Conservation (phyloP, 2,888 invertebrate species). For the Brenthis hecate region DNA sequence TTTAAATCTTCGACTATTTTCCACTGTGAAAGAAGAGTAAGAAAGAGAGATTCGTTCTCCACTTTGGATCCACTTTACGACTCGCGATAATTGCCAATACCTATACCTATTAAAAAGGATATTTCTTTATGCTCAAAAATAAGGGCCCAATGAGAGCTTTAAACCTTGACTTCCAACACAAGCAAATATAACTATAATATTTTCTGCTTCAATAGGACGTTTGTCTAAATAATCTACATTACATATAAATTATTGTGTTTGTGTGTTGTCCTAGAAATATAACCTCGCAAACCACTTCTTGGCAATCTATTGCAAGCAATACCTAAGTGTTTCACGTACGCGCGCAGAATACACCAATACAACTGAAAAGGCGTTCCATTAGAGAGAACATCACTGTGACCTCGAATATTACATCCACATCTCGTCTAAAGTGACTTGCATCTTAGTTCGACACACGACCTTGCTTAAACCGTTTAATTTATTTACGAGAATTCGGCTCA, state of each 20-base stretch:
- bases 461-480: conserved; percentile 24
- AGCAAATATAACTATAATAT: no score
- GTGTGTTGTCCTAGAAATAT: conserved; percentile 41
- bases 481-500: neutral
- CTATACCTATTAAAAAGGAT: no score
- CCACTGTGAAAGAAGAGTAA: no score
- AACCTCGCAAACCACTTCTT: conserved; percentile 42
- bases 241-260: neutral
- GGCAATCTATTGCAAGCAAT: conserved; percentile 57
- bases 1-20: no score
- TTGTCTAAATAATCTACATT: neutral
- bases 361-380: conserved; percentile 68
- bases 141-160: no score
- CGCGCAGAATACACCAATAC: conserved; percentile 59
- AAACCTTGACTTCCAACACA: no score
- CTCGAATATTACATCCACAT: conserved; percentile 49
- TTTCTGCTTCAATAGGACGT: no score
- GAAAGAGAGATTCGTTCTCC: no score
- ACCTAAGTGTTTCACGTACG: conserved; percentile 60
- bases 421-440: conserved; percentile 61
- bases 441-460: conserved; percentile 32
- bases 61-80: no score
- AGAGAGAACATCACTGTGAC: conserved; percentile 61
- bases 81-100: no score
- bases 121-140: no score